Conservation (phyloP, 2,797 vertebrate species). For the Brachyrhaphis roseni region DNA sequence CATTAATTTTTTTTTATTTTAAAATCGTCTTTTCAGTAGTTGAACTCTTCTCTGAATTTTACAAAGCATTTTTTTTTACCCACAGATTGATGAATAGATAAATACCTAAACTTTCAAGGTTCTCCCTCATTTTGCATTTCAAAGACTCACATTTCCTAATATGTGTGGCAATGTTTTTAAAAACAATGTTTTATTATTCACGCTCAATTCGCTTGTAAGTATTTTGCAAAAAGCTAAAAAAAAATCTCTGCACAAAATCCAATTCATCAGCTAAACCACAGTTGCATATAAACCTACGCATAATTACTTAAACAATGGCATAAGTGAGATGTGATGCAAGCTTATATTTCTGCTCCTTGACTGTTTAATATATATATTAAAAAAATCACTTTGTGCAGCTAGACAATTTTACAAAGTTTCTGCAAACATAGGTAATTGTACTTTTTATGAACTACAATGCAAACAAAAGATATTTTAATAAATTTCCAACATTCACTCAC, state of each 20-base stretch:
- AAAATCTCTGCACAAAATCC: neutral
- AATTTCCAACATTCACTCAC: neutral
- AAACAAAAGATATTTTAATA: neutral
- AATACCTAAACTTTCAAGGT: neutral
- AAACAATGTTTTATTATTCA: no score
- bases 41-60: neutral
- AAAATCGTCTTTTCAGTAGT: neutral
- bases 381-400: neutral
- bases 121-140: neutral
- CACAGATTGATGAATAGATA: neutral
- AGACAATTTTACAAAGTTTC: neutral
- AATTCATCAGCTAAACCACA: neutral
- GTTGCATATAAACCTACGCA: neutral
- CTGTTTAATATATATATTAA: no score
- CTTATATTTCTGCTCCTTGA: neutral
- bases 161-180: neutral
- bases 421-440: neutral
- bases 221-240: neutral
- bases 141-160: neutral
- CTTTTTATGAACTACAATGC: neutral
- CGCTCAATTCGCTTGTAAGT: neutral
- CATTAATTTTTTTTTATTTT: neutral
- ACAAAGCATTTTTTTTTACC: neutral
- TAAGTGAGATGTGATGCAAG: neutral
- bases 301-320: neutral